These are phyloP conservation scores for Phragmatobia fuliginosa DNA, from an alignment of 2,888 invertebrate species.

Conservation along the genomic window DNA sequence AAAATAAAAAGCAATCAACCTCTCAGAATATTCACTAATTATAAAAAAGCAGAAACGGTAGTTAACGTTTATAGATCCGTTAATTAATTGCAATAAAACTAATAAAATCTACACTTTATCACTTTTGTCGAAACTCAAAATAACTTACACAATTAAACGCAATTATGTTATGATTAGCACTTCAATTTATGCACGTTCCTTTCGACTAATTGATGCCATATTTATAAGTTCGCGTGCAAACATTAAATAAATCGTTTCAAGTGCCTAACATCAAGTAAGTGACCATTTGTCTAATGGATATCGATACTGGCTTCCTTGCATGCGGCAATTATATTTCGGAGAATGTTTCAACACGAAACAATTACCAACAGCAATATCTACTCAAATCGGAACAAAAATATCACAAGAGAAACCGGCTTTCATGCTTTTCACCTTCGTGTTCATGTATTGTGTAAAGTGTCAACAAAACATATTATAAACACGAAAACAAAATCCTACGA, in stretches of 20 bases:
- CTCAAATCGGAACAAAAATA: constrained; percentile 33
- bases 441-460: constrained; percentile 19
- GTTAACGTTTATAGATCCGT: constrained; percentile 56
- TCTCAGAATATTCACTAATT: constrained; percentile 46
- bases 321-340: constrained; percentile 55
- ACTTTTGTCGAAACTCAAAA: constrained; percentile 59
- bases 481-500: constrained; percentile 15
- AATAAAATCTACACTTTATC: constrained; percentile 64
- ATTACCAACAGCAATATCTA: constrained; percentile 50
- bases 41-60: constrained; percentile 55
- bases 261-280: constrained; percentile 66
- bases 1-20: constrained; percentile 51
- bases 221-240: constrained; percentile 76
- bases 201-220: constrained; percentile 68
- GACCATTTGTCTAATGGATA: constrained; percentile 75
- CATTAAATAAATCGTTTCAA: constrained; percentile 75
- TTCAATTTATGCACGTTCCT: constrained; percentile 71
- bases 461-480: constrained; percentile 13
- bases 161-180: constrained; percentile 65
- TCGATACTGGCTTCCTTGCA: constrained; percentile 69
- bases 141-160: constrained; percentile 66
- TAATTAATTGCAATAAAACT: constrained; percentile 60
- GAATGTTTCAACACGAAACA: constrained; percentile 60
- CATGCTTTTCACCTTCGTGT: constrained; percentile 19
- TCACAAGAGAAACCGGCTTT: constrained; percentile 37